phyloP scores from a whole-genome alignment of 2,797 vertebrate genomes.

The Amblyopsis hoosieri region DNA sequence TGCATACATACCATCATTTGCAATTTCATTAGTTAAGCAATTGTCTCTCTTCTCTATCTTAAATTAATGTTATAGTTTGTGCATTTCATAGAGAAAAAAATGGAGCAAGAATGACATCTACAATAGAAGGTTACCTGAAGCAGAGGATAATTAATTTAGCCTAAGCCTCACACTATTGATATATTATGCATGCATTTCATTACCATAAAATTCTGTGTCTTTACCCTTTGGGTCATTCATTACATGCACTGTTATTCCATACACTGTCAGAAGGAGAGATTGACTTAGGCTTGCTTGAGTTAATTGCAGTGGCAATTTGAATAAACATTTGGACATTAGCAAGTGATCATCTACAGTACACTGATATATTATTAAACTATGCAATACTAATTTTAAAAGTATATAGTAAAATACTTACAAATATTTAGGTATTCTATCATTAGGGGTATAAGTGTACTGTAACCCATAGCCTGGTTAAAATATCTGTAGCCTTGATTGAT shows the following conservation, averaged over 20 bases:
- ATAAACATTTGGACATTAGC: constrained; percentile 2
- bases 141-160: constrained; percentile 45
- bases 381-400: neutral
- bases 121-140: constrained; percentile 39
- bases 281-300: constrained; percentile 21
- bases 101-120: constrained; percentile 21
- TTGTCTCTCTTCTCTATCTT: no score
- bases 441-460: no score
- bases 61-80: constrained; percentile 25
- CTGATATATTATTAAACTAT: neutral
- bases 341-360: no score
- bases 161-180: constrained; percentile 14
- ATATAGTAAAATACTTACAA: neutral
- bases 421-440: no score
- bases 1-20: no score
- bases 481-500: neutral
- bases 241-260: constrained; percentile 9
- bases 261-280: constrained; percentile 27
- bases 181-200: constrained; percentile 41
- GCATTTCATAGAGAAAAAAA: constrained; percentile 31
- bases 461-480: no score
- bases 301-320: constrained; percentile 36
- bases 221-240: constrained; percentile 42
- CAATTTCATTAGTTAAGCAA: no score
- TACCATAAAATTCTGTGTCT: constrained; percentile 48